phyloP scores from a whole-genome alignment of 2,888 invertebrate genomes.

The Cheilosia urbana region DNA sequence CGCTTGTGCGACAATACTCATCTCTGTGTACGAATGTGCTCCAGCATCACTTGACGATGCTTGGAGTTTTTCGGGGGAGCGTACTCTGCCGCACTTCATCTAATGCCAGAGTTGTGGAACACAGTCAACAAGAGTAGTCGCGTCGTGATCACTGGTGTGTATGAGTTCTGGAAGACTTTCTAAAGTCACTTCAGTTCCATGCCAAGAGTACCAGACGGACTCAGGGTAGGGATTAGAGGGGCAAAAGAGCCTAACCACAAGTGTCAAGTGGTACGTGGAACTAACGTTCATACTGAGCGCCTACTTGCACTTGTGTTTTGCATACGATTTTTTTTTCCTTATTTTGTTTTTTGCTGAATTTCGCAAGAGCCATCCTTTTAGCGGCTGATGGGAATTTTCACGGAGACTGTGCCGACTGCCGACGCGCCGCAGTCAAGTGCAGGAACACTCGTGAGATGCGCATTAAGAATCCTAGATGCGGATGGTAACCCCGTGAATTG shows the following conservation, averaged over 20 bases:
- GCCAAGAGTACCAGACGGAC: neutral
- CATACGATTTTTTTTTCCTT: constrained; percentile 2
- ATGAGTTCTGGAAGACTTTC: constrained; percentile 63
- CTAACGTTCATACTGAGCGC: constrained; percentile 23
- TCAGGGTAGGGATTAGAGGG: constrained; percentile 35
- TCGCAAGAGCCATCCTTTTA: constrained; percentile 21
- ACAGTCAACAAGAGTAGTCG: constrained; percentile 3
- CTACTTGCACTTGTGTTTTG: constrained; percentile 56
- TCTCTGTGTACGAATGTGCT: constrained; percentile 40
- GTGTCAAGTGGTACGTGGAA: constrained; percentile 47
- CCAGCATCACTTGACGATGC: constrained; percentile 23
- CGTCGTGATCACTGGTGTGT: constrained; percentile 25
- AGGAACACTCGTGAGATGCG: constrained; percentile 35
- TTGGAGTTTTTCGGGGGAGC: constrained; percentile 29
- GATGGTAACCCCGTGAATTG: constrained; percentile 33
- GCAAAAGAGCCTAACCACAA: constrained; percentile 39
- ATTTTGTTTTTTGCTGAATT: constrained; percentile 1
- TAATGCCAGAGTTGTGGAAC: constrained; percentile 16
- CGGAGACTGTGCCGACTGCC: neutral
- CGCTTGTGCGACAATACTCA: constrained; percentile 56
- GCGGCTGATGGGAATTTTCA: constrained; percentile 11
- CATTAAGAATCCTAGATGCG: constrained; percentile 37
- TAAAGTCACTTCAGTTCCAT: constrained; percentile 46
- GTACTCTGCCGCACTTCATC: constrained; percentile 38
- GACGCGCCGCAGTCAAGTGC: constrained; percentile 14